Evolutionary conservation across 2,888 invertebrate species (phyloP).

Genomic region (Cephalotes varians): DNA sequence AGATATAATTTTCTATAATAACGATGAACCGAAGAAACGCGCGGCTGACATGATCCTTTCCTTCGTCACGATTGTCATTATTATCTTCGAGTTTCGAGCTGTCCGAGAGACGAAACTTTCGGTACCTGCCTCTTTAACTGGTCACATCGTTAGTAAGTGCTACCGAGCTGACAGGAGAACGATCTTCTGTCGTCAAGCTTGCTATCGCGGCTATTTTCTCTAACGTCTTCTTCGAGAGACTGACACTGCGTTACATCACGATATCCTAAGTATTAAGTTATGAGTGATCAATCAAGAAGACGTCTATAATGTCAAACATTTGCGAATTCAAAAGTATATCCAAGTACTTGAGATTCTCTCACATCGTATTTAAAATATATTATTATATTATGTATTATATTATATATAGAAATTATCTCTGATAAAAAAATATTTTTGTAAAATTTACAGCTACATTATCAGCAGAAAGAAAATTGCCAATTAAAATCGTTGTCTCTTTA

Average conservation of each 20-base stretch:
- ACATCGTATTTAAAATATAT: background rate
- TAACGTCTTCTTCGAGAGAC: conserved; percentile 26
- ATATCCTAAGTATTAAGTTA: conserved; percentile 13
- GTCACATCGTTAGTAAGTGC: conserved; percentile 57
- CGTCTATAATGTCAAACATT: background rate
- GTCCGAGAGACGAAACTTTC: conserved; percentile 35
- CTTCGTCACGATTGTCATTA: conserved; percentile 37
- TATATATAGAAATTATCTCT: too few relatives aligned
- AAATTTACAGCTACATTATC: background rate
- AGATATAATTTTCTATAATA: conserved; percentile 22
- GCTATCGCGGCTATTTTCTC: conserved; percentile 54
- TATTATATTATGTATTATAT: background rate
- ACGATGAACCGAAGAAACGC: background rate
- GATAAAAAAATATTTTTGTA: conserved; percentile 6
- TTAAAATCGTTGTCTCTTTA: conserved; percentile 62
- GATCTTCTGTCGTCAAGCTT: conserved; percentile 38
- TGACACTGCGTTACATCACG: conserved; percentile 25
- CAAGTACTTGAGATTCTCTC: conserved; percentile 18
- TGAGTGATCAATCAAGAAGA: background rate
- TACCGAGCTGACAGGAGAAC: conserved; percentile 36
- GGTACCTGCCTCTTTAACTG: conserved; percentile 51
- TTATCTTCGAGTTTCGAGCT: conserved; percentile 44
- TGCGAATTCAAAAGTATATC: background rate
- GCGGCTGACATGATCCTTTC: background rate
- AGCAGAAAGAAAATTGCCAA: conserved; percentile 56